These are phyloP conservation scores for Gallinago paraguaiae DNA, from an alignment of 2,113 vertebrate genomes.

Conservation along the genomic window DNA sequence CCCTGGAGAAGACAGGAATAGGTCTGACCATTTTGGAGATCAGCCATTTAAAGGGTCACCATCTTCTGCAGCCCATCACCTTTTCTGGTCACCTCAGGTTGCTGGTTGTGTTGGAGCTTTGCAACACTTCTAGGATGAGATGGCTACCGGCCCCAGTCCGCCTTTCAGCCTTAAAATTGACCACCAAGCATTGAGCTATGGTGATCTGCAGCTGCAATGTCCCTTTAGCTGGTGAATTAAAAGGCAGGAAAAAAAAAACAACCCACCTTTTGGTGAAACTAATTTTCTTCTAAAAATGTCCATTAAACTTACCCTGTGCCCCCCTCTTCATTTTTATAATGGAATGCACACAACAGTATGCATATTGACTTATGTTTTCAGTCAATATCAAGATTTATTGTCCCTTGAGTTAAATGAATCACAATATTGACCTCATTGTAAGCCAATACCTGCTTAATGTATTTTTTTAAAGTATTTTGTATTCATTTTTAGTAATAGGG, in stretches of 20 bases:
- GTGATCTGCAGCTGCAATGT: not conserved
- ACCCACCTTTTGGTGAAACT: not conserved
- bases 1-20: not conserved
- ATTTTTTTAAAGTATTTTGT: slow-evolving; percentile 80
- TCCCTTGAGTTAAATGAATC: slow-evolving; percentile 81
- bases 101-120: not conserved
- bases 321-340: slow-evolving; percentile 67
- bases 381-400: slow-evolving; percentile 85
- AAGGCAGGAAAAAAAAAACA: not conserved
- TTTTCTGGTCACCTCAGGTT: not conserved
- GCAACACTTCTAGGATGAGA: not conserved
- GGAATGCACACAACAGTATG: slow-evolving; percentile 76
- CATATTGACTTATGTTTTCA: slow-evolving; percentile 80
- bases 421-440: slow-evolving; percentile 81
- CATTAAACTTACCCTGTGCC: slow-evolving; percentile 44
- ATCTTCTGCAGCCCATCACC: not conserved
- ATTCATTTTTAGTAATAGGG: slow-evolving; percentile 81
- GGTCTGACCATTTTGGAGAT: not conserved
- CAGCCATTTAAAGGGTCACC: not conserved
- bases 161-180: not conserved
- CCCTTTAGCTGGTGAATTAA: not conserved
- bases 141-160: not conserved
- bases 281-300: slow-evolving; percentile 61
- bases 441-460: slow-evolving; percentile 79
- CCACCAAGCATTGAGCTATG: not conserved